Conservation (phyloP, 2,797 vertebrate species). For the Buphagus erythrorhynchus region DNA sequence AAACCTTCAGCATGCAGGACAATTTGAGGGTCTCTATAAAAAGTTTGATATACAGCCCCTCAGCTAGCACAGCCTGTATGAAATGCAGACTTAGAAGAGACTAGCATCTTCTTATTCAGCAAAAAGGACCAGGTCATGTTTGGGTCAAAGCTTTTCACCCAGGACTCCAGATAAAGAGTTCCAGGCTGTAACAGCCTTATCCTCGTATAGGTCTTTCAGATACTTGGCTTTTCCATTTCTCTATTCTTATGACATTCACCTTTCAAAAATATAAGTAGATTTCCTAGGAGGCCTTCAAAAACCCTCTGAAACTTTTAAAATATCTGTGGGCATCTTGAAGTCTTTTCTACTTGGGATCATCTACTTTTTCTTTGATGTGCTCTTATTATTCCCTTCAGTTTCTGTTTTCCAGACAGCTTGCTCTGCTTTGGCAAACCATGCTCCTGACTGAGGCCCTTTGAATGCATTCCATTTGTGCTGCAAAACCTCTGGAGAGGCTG, state of each 20-base stretch:
- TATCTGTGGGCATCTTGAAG: neutral
- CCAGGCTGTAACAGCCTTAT: neutral
- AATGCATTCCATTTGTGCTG: neutral
- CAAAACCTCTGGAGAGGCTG: neutral
- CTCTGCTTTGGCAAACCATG: conserved; percentile 6
- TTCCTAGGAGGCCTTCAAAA: neutral
- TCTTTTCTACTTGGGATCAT: neutral
- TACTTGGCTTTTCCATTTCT: neutral
- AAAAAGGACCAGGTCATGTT: rapidly evolving
- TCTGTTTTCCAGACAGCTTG: neutral
- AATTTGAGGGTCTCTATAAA: neutral
- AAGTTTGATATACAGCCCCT: neutral
- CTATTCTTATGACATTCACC: neutral
- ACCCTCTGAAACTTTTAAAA: neutral
- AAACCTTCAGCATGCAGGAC: neutral
- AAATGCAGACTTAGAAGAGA: neutral
- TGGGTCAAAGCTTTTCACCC: neutral
- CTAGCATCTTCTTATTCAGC: neutral
- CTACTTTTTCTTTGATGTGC: neutral
- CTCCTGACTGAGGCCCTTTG: neutral
- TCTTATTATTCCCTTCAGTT: neutral
- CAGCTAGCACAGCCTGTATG: neutral
- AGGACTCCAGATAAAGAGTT: neutral
- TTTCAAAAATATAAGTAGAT: neutral
- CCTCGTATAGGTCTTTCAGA: neutral